phyloP scores from a whole-genome alignment of 2,113 vertebrate species.

The Tetraodon nigroviridis region DNA sequence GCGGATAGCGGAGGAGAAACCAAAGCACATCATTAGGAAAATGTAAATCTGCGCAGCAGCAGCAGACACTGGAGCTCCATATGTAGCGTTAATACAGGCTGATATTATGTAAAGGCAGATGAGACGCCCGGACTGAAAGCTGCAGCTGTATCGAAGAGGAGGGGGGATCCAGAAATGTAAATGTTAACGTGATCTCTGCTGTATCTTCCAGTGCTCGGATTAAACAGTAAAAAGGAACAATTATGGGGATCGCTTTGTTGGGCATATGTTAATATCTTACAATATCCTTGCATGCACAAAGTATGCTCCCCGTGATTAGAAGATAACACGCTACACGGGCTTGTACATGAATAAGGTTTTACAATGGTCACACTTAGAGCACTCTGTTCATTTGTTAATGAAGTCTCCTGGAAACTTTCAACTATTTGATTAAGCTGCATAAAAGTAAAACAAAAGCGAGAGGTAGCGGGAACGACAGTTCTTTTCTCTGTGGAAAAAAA shows the following conservation, averaged over 20 bases:
- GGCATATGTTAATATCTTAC: constrained; percentile 58
- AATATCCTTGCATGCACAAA: constrained; percentile 55
- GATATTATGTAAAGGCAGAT: constrained; percentile 65
- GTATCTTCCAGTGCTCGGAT: constrained; percentile 62
- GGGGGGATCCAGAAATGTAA: constrained; percentile 61
- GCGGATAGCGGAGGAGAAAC: constrained; percentile 46
- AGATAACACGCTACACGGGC: constrained; percentile 37
- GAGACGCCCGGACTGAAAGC: constrained; percentile 56
- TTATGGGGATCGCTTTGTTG: constrained; percentile 48
- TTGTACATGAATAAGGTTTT: constrained; percentile 37
- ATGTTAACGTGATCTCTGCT: constrained; percentile 68
- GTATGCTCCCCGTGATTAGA: constrained; percentile 57
- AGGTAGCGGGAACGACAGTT: constrained; percentile 40
- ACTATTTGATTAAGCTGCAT: constrained; percentile 51
- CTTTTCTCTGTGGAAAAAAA: constrained; percentile 67
- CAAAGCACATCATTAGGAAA: constrained; percentile 72
- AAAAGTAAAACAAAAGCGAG: constrained; percentile 57
- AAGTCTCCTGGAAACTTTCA: constrained; percentile 47
- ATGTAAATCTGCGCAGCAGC: constrained; percentile 56
- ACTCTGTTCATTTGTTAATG: constrained; percentile 41
- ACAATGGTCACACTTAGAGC: constrained; percentile 26
- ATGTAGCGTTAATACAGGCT: constrained; percentile 57
- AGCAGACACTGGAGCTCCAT: constrained; percentile 53
- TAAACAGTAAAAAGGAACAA: constrained; percentile 67
- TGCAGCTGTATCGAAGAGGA: constrained; percentile 54